Evolutionary conservation across 2,888 invertebrate genomes (phyloP), one percentile per base, ranked within the genome.

Genomic region (Yponomeuta evonymella): DNA sequence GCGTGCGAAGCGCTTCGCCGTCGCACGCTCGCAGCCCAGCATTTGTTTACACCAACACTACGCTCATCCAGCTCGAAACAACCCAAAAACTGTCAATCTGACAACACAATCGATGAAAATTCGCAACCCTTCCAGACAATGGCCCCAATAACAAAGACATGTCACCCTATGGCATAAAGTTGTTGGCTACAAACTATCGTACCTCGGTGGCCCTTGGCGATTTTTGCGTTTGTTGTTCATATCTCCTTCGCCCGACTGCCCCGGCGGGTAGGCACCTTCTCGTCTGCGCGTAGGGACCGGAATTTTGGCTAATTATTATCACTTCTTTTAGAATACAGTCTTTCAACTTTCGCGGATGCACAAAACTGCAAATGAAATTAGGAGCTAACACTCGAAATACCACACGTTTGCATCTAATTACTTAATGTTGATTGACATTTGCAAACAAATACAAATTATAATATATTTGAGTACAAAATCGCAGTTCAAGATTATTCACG

Each of bases 161-260:
- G 90, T 87, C 91, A 90, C 77, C 74, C 79, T 75, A 75, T 75
- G 80, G 77, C 80, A 80, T 79, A 83, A 84, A 86, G 81, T 86
- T 83, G 75, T 78, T 80, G 79, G 80, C 66, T 62, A 81, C 79
- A 77, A 81, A 86, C 51, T 58, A 80, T 82, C 78, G 77, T 93
- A 95, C 95, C 96, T 95, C 85, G 95, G 94, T 81, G 95, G 93
- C 85, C 95, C 95, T 84, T 96, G 94, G 90, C 96, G 95, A 93
- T 94, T 96, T 94, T 96, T 97, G 92, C 96, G 95, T 93, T 96
- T 96, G 90, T 94, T 96, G 87, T 96, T 96, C 95, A 95, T 95
- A 87, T 94, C 94, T 90, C 89, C 89, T 85, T 90, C 92, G 85
- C 92, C 91, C 80, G 90, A 88, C 87, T 93, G 94, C 93, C 94